Base-by-base conservation (phyloP, 2,888 invertebrate genomes). In the Miltochrista miniata region DNA sequence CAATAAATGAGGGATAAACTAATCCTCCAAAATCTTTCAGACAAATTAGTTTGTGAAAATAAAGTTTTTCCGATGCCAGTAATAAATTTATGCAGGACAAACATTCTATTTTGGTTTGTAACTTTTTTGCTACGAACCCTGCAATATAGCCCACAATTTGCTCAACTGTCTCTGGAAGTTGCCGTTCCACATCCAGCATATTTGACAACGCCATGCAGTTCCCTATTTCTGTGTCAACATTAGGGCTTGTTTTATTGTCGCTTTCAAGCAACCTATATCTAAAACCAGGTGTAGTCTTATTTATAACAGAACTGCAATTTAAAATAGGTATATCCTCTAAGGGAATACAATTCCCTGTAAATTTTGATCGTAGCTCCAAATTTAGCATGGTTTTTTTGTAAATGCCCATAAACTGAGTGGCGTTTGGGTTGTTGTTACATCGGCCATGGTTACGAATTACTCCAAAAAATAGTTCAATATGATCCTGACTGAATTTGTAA, bases 401-500 rank as follows among this genome's bases (percentile, higher is more conserved):
- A 35, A 35, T 48, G 15, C 48, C 48, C 35, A 40, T 48, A 33
- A 48, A 48, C 13, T 48, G 41, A 11, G 35, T 24, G 3, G 48
- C 48, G 33, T 48, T 48, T 1, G 48, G 35, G 13, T 48, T 48
- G n/a, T 48, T 48, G 14, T 48, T 48, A 29, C 48, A 41, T 12
- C 41, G 36, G 3, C 41, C 48, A 34, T 48, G 48, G 48, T 48
- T 48, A n/a, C 48, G 35, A 29, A 48, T 48, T 12, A 36, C n/a
- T 13, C 35, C 48, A 48, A 48, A 48, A 48, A 48, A 48, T 14
- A 48, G 29, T 40, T 48, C 48, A 11, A 48, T 5, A 14, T 47
- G 47, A 15, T 47, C 47, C n/a, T 47, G 34, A 35, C 48, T 48
- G 13, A 48, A 48, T 18, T 48, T 48, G 31, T 48, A 43, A 14